Conservation (phyloP, 2,797 vertebrate species). For the Schizothorax lantsangensis region DNA sequence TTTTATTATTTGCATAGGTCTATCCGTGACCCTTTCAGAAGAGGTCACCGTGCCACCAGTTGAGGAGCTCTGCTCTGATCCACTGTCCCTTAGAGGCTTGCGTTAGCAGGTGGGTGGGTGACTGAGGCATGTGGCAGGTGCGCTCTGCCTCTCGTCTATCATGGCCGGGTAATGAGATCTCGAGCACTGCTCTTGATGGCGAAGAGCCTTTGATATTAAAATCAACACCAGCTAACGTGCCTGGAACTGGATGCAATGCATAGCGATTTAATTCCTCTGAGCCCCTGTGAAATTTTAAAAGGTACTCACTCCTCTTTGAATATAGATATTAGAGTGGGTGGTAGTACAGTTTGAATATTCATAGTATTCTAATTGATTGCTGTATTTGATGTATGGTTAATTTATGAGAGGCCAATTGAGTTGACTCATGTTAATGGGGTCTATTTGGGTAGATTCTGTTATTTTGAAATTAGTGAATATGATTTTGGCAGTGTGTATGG, state of each 20-base stretch:
- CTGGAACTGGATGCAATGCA: constrained; percentile 49
- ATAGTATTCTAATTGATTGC: constrained; percentile 27
- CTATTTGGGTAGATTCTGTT: constrained; percentile 10
- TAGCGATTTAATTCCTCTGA: constrained; percentile 49
- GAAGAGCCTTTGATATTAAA: constrained; percentile 62
- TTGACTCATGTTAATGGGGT: not conserved
- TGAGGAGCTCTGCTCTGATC: not conserved
- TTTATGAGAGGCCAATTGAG: constrained; percentile 23
- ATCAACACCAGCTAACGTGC: constrained; percentile 52
- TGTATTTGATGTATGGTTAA: constrained; percentile 32
- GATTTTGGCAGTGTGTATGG: not conserved
- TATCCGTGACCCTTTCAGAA: not conserved
- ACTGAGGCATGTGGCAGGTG: constrained; percentile 54
- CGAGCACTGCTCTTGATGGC: constrained; percentile 50
- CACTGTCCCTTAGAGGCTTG: not conserved
- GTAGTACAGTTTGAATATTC: constrained; percentile 45
- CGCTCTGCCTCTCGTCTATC: constrained; percentile 38
- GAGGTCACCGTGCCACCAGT: not conserved
- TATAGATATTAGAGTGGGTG: constrained; percentile 33
- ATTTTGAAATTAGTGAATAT: constrained; percentile 30
- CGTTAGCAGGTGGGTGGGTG: constrained; percentile 27
- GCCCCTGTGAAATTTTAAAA: constrained; percentile 49
- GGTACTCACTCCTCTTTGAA: constrained; percentile 36
- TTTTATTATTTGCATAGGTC: not conserved
- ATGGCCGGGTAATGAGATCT: constrained; percentile 58